Evolutionary conservation across 2,113 vertebrate species (phyloP).

Genomic region (Megaleporinus macrocephalus): DNA sequence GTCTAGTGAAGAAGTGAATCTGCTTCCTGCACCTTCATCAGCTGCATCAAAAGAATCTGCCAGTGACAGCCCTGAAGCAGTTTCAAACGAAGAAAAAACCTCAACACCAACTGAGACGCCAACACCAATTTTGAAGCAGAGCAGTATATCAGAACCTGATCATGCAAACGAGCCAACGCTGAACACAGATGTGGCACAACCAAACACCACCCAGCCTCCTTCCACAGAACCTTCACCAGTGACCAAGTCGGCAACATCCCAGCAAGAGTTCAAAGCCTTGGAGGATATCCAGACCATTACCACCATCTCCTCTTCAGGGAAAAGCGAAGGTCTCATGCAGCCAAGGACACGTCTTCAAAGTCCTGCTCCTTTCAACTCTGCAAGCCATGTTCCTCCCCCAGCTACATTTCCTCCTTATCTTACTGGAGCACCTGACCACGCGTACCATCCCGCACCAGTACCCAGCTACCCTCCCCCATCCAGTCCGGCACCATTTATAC

Average conservation of each 20-base stretch:
- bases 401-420: constrained; percentile 72
- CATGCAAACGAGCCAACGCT: background rate
- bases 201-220: background rate
- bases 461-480: constrained; percentile 44
- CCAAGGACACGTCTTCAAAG: constrained; percentile 66
- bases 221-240: constrained; percentile 37
- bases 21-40: constrained; percentile 10
- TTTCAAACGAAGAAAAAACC: constrained; percentile 65
- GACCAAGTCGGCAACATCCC: background rate
- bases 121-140: constrained; percentile 82
- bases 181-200: constrained; percentile 16
- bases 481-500: constrained; percentile 76
- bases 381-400: constrained; percentile 70
- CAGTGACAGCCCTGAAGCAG: constrained; percentile 65
- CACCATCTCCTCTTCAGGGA: constrained; percentile 64
- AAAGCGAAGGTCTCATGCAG: constrained; percentile 63
- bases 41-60: constrained; percentile 40
- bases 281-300: constrained; percentile 63
- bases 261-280: constrained; percentile 63
- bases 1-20: constrained; percentile 37
- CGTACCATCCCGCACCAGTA: constrained; percentile 73
- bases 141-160: constrained; percentile 66
- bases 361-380: constrained; percentile 71
- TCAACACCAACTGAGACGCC: constrained; percentile 82
- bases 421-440: constrained; percentile 74